Conservation (phyloP, 2,888 invertebrate species). For the Villa cingulata region DNA sequence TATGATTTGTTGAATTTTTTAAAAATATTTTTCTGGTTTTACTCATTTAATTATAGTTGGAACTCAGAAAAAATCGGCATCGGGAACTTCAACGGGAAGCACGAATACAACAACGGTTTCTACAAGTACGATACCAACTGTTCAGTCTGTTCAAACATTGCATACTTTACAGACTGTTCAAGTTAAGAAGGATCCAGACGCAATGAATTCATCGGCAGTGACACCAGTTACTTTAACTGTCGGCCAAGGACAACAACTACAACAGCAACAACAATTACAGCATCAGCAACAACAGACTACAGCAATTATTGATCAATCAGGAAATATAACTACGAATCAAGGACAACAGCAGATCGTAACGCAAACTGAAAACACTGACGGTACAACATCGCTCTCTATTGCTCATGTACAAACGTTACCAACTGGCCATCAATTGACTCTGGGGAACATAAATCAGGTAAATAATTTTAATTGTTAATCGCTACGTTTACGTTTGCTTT, state of each 20-base stretch:
- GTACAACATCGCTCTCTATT: constrained; percentile 34
- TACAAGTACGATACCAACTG: constrained; percentile 26
- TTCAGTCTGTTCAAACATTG: constrained; percentile 33
- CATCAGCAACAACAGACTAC: constrained; percentile 22
- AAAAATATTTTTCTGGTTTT: not conserved
- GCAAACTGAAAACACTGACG: constrained; percentile 35
- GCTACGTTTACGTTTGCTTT: not conserved
- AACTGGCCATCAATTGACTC: constrained; percentile 34
- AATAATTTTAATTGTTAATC: constrained; percentile 17
- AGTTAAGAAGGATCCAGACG: constrained; percentile 37
- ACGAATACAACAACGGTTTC: constrained; percentile 9
- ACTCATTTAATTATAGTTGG: not conserved
- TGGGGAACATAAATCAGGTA: constrained; percentile 38
- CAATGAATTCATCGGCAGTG: constrained; percentile 16
- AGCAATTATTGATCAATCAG: constrained; percentile 30
- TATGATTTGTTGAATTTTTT: too few species aligned
- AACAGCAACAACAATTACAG: constrained; percentile 19
- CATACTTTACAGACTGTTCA: constrained; percentile 34
- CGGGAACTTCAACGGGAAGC: constrained; percentile 14
- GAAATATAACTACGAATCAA: constrained; percentile 24
- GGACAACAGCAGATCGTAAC: constrained; percentile 30
- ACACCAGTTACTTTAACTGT: constrained; percentile 18
- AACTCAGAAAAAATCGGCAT: constrained; percentile 6
- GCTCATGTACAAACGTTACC: constrained; percentile 36
- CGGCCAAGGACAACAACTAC: constrained; percentile 10